Base-by-base conservation (phyloP, 1,140 invertebrate species). In the Cecropterus lyciades region DNA sequence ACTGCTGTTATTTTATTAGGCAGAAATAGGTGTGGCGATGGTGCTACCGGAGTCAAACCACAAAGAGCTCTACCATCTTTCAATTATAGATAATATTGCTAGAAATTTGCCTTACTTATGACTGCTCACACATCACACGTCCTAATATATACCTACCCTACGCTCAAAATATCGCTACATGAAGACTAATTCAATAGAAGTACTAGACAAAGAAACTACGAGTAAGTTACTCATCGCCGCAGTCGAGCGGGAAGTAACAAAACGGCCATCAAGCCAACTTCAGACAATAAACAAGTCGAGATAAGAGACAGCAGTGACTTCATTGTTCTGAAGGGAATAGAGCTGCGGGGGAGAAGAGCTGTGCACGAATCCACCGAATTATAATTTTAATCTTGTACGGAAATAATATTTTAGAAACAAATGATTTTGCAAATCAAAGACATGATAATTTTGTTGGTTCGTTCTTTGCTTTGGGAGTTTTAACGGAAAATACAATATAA, bases 201-300 rank as follows among this genome's bases (percentile, higher is more conserved):
- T 53, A 63, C 11, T 49, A 43, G 67, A 82, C 73, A 72, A 79
- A 79, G 73, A 70, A 74, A 79, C 66, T 68, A 37, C 33, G 10
- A 37, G 33, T 37, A 85, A 91, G 74, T 89, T 84, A 73, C 71
- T 91, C 86, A 84, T 84, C 80, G 24, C 48, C 82, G 84, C 84
- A 85, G 68, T 64, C 73, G 76, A 84, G 78, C 79, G 78, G 77
- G 74, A 75, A 83, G 80, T 72, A 84, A 89, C 86, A 85, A 87
- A 87, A 83, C 83, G 77, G 75, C 83, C 78, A 85, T 81, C 81
- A 73, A 75, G 76, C 79, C 70, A 88, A 89, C 77, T 89, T 80
- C 79, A 82, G 84, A 89, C 89, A 91, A 89, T 91, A 89, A 89
- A 87, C 85, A 87, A 78, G 79, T 78, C 67, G 76, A 84, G 87